A percentile compares a stretch with the other conserved stretches of the same genome.
phyloP scores from a whole-genome alignment of 2,888 invertebrate species.

The Metopia argyrocephala region DNA sequence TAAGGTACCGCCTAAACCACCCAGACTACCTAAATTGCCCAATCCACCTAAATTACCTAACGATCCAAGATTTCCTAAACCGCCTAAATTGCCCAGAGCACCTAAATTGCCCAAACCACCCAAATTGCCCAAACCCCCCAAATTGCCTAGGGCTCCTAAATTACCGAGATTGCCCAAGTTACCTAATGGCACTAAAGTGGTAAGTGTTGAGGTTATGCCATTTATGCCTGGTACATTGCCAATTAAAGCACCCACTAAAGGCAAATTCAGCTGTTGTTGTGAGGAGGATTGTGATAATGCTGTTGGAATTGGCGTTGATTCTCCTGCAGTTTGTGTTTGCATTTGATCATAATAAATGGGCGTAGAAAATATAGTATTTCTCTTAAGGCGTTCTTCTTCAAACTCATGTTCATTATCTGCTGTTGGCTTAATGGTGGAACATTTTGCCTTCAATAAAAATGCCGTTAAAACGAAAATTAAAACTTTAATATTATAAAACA shows the following conservation, averaged over 20 bases:
- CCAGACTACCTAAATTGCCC: slow-evolving; percentile 4
- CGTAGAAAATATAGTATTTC: slow-evolving; percentile 24
- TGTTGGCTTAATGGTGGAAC: not conserved
- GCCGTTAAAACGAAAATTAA: not conserved
- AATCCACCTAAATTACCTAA: slow-evolving; percentile 27
- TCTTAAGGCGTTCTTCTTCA: slow-evolving; percentile 23
- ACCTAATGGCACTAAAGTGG: slow-evolving; percentile 49
- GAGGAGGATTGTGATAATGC: slow-evolving; percentile 13
- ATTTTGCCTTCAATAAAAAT: not conserved
- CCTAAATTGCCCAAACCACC: slow-evolving; percentile 48
- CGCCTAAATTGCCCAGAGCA: slow-evolving; percentile 64
- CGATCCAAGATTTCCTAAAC: slow-evolving; percentile 12
- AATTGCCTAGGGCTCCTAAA: slow-evolving; percentile 42
- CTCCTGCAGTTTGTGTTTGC: not conserved
- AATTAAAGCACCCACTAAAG: slow-evolving; percentile 70
- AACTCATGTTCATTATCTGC: not conserved
- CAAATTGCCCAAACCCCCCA: slow-evolving; percentile 39
- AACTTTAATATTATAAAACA: slow-evolving; percentile 23
- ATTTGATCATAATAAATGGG: slow-evolving; percentile 42
- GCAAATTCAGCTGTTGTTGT: slow-evolving; percentile 66
- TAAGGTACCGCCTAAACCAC: slow-evolving; percentile 42
- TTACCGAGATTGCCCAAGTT: slow-evolving; percentile 51
- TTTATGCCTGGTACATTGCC: slow-evolving; percentile 66
- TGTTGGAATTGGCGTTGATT: not conserved
- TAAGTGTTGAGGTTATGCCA: slow-evolving; percentile 38